Evolutionary conservation across 2,797 vertebrate genomes (phyloP).

Genomic region (Pristis pectinata): DNA sequence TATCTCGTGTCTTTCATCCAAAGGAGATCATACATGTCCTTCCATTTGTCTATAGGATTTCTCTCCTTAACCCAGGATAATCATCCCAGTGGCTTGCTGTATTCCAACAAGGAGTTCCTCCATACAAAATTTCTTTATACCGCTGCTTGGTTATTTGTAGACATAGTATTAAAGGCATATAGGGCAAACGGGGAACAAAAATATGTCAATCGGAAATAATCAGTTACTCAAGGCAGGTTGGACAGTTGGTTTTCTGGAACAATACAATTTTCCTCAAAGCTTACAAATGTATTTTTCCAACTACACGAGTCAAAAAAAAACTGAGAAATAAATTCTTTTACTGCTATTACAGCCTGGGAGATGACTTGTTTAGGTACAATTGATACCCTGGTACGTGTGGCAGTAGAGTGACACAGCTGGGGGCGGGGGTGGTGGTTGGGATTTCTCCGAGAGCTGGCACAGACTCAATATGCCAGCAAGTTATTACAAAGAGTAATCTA

Average conservation of each 20-base stretch:
- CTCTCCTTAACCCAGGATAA: no score
- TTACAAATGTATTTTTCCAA: background rate
- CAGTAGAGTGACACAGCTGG: no score
- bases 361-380: background rate
- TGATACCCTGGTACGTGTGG: background rate
- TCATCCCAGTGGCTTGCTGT: background rate
- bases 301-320: background rate
- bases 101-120: background rate
- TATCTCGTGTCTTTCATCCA: background rate
- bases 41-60: background rate
- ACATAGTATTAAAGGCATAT: background rate
- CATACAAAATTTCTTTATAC: background rate
- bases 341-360: background rate
- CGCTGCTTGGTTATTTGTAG: background rate
- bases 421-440: no score
- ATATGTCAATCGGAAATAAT: background rate
- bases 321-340: background rate
- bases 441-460: no score
- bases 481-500: no score
- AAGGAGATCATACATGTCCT: background rate
- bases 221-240: background rate
- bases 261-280: background rate
- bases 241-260: background rate
- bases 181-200: background rate
- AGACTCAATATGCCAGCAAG: no score